Evolutionary conservation across 2,797 vertebrate species (phyloP).

Genomic region (Ptychadena robeensis): DNA sequence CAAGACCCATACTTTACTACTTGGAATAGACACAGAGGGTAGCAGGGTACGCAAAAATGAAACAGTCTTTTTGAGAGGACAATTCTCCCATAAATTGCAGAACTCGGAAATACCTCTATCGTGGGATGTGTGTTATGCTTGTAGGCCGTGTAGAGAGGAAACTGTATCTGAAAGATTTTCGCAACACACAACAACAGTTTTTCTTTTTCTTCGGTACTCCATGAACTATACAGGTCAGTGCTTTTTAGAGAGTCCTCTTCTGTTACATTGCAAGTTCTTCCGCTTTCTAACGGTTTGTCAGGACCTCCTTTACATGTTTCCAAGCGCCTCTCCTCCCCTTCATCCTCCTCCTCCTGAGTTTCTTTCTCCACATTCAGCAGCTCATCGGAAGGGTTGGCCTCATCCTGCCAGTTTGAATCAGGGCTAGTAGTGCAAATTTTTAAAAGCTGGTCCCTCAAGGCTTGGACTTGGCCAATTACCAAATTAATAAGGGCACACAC

Average conservation of each 20-base stretch:
- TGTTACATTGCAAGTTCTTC: slow-evolving; percentile 72
- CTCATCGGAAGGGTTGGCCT: slow-evolving; percentile 83
- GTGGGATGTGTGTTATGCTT: slow-evolving; percentile 99
- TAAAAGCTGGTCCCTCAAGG: slow-evolving; percentile 92
- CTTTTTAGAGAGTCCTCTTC: slow-evolving; percentile 75
- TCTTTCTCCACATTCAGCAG: slow-evolving; percentile 90
- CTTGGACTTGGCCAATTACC: slow-evolving; percentile 95
- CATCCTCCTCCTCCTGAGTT: slow-evolving; percentile 85
- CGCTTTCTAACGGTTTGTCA: slow-evolving; percentile 74
- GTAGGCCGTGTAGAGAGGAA: slow-evolving; percentile 97
- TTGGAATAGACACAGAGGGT: too few relatives aligned
- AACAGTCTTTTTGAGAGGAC: neutral
- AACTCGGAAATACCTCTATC: slow-evolving; percentile 85
- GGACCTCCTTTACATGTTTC: slow-evolving; percentile 74
- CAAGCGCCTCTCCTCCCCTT: slow-evolving; percentile 77
- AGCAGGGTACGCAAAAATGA: neutral
- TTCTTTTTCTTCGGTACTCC: slow-evolving; percentile 95
- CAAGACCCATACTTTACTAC: too few relatives aligned
- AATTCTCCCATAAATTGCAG: neutral
- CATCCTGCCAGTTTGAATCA: slow-evolving; percentile 79
- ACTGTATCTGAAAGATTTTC: slow-evolving; percentile 99
- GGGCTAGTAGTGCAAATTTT: slow-evolving; percentile 81
- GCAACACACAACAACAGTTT: slow-evolving; percentile 95
- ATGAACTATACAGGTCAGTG: slow-evolving; percentile 84
- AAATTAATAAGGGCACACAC: slow-evolving; percentile 98